phyloP scores from a whole-genome alignment of 2,888 invertebrate species.

The Hartigia nigra region DNA sequence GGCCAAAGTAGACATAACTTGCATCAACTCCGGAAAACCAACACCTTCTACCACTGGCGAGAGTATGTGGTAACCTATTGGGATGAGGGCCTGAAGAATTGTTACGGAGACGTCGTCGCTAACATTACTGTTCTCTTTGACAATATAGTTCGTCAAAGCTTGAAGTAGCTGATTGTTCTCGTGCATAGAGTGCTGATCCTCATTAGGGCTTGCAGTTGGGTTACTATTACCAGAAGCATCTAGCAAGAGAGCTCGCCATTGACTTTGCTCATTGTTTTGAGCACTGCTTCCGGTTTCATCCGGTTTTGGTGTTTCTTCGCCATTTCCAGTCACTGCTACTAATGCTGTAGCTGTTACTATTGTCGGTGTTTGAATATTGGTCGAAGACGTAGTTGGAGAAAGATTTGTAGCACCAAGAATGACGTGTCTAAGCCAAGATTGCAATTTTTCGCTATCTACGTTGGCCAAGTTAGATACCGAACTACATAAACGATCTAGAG shows the following conservation, averaged over 20 bases:
- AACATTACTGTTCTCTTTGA: conserved; percentile 74
- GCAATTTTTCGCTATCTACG: conserved; percentile 74
- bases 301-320: conserved; percentile 46
- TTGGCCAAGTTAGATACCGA: conserved; percentile 75
- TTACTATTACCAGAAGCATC: conserved; percentile 44
- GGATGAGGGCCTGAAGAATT: conserved; percentile 79
- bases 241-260: conserved; percentile 49
- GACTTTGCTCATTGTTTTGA: conserved; percentile 38
- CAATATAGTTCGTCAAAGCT: conserved; percentile 78
- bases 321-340: conserved; percentile 32
- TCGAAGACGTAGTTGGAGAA: conserved; percentile 65
- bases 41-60: conserved; percentile 74
- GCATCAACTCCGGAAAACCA: conserved; percentile 83
- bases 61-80: conserved; percentile 76
- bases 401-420: conserved; percentile 70
- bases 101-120: conserved; percentile 74
- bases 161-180: conserved; percentile 79
- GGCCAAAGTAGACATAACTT: conserved; percentile 84
- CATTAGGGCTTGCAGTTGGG: conserved; percentile 52
- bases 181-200: conserved; percentile 69
- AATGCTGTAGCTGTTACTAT: conserved; percentile 65
- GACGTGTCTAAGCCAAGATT: conserved; percentile 75
- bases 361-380: conserved; percentile 69
- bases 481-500: conserved; percentile 75
- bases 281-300: conserved; percentile 46